These are phyloP conservation scores for Apogon talboti DNA, from an alignment of 2,797 vertebrate genomes.

Conservation along the genomic window DNA sequence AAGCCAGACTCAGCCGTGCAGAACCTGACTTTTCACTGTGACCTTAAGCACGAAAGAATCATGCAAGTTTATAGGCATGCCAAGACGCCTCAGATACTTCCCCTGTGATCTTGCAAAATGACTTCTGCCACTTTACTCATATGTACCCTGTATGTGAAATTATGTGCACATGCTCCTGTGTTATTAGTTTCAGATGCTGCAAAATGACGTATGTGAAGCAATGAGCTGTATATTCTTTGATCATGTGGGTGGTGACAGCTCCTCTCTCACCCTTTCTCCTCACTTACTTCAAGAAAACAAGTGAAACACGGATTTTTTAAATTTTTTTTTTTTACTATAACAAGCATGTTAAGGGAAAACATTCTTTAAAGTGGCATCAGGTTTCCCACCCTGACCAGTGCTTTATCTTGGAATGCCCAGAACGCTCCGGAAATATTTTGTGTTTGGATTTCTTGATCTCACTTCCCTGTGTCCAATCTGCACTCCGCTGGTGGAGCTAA, in stretches of 20 bases:
- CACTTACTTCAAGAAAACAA: slow-evolving; percentile 33
- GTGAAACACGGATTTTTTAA: slow-evolving; percentile 54
- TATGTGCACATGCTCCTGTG: slow-evolving; percentile 22
- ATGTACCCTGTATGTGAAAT: slow-evolving; percentile 35
- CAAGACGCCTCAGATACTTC: too few relatives aligned
- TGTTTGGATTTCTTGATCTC: slow-evolving; percentile 73
- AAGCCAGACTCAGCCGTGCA: slow-evolving; percentile 19
- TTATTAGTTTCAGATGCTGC: slow-evolving; percentile 76
- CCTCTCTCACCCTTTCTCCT: slow-evolving; percentile 43
- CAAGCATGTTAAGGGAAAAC: slow-evolving; percentile 61
- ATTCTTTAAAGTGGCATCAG: slow-evolving; percentile 72
- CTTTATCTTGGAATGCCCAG: slow-evolving; percentile 71
- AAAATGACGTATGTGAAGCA: slow-evolving; percentile 57
- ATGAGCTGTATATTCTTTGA: slow-evolving; percentile 67
- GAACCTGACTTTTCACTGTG: slow-evolving; percentile 29
- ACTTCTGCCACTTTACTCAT: slow-evolving; percentile 38
- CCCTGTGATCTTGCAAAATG: slow-evolving; percentile 39
- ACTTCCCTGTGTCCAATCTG: slow-evolving; percentile 75
- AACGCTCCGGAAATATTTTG: slow-evolving; percentile 70
- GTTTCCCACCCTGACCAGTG: slow-evolving; percentile 71
- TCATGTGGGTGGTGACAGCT: slow-evolving; percentile 68
- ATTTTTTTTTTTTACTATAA: slow-evolving; percentile 59
- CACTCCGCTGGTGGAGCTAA: slow-evolving; percentile 63
- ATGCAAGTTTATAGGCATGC: slow-evolving; percentile 17
- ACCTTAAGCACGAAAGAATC: slow-evolving; percentile 12